Evolutionary conservation across 2,888 invertebrate genomes (phyloP), one percentile per base, ranked within the genome.

Genomic region (Drosophila basisetae): DNA sequence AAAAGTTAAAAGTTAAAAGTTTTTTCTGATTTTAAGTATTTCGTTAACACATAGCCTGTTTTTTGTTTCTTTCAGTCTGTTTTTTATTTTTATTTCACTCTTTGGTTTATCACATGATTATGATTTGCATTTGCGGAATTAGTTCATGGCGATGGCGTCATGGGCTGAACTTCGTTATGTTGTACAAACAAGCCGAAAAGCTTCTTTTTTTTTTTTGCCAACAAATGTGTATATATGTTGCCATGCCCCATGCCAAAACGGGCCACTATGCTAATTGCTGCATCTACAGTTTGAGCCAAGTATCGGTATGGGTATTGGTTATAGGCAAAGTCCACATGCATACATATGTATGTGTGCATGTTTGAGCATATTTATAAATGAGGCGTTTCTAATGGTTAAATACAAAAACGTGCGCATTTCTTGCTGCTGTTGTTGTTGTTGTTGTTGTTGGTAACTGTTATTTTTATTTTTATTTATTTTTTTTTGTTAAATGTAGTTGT

Each of bases 121-220:
- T 58, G 61, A 79, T 76, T 80, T 79, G 76, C 79, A 79, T 76
- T 76, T 76, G 79, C 80, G 73, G 69, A 79, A 79, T 79, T 76
- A 63, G 79, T 79, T 80, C 79, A 79, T 76, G 80, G 79, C 69
- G 69, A 79, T 79, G 80, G 79, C 79, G 66, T 72, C 72, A 73
- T 73, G 56, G 66, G 52, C 68, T 70, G 33, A 66, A 58, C 65
- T 62, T 67, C 67, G 68, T 47, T 70, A 52, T 56, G 55, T 50
- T 60, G 47, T 59, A 43, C 52, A 59, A 58, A 73, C 52, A 66
- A 59, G 58, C 33, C 39, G 10, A 68, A 64, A 68, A 65, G 60
- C 53, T 25, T 56, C 63, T 39, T 47, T 59, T 55, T 47, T 59
- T 55, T 58, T 58, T 61, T 47, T 49, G 78, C 68, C 67, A 76